Base-by-base conservation (phyloP, 2,888 invertebrate genomes). In the Tribolium freemani region DNA sequence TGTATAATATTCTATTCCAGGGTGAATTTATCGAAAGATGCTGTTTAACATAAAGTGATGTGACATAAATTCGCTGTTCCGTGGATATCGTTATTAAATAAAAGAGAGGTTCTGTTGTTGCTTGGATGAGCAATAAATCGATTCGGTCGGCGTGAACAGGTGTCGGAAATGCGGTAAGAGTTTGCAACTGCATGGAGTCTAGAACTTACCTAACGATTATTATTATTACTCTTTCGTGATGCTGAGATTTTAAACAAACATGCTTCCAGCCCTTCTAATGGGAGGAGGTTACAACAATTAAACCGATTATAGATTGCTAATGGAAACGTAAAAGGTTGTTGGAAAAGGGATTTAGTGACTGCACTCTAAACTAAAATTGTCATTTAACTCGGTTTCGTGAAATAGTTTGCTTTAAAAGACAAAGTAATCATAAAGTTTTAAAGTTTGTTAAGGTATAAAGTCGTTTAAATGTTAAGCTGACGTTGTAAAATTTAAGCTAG, bases 201-300 rank as follows among this genome's bases (percentile, higher is more conserved):
- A 16, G 48, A 63, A 63, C 54, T 69, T 69, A 64, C 45, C 57
- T 72, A 72, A 72, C 72, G 72, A 69, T 72, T 72, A 72, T 64
- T 60, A 72, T 72, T 72, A 72, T 72, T 72, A 69, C 72, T 53
- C 64, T 72, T 72, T 69, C 72, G 69, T 69, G 64, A 58, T 13
- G 45, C 58, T 46, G 54, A 64, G 61, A 61, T 64, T 72, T 72
- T 69, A 69, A 72, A 63, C 69, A 72, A 72, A 68, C 68, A 61
- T 38, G 26, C 31, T 70, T 56, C 54, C 21, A n/a, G 57, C 56
- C 13, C 30, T 38, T 8, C 6, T 68, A 68, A 68, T 50, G 50
- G 50, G 10, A 16, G 9, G 31, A 46, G 31, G 56, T 11, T 68
- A 50, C 50, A 58, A 51, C 16, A 20, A 68, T 68, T 68, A 57